Evolutionary conservation across 2,888 invertebrate species (phyloP), one percentile per base, ranked within the genome.

Genomic region (Drosophila histrio): DNA sequence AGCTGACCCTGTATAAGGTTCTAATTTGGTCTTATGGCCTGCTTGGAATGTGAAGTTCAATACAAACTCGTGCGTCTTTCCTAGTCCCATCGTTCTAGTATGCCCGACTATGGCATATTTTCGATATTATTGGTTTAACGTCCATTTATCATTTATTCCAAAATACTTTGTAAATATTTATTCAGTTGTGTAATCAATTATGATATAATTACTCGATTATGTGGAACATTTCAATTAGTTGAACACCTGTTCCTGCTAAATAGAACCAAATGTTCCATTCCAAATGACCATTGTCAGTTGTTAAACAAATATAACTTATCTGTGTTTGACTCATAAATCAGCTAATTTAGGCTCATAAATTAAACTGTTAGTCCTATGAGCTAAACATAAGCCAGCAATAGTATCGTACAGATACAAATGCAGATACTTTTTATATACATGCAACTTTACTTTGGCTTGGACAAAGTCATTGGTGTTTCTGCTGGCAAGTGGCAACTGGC

Each of bases 321-420:
- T 43, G 36, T 22, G 17, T 41, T 57, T 47, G 44, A 39, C 44
- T 34, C 49, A 79, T 83, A 83, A 86, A 79, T 86, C 59, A 67
- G 62, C 36, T 52, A 66, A 72, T 60, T 79, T 77, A 70, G 67
- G 74, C 39, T 38, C 58, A 32, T 58, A 68, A 70, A 59, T 70
- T 70, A 67, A 64, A 68, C 46, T 66, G 34, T 41, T 64, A 47
- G 59, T 50, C 32, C 36, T 41, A 60, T 36, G 38, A 43, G 32
- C 41, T 17, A 44, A 26, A 3, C 57, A 50, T 26, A 26, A 39
- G 39, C 21, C 36, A 32, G 30, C 43, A 24, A 50, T 13, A 30
- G 53, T 62, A 32, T 58, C 34, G 38, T 8, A 19, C 39, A 47
- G 43, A 38, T 47, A 47, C 50, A 32, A 21, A 46, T 28, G 19